A percentile compares a stretch with the other conserved stretches of the same genome.
These are phyloP conservation scores for Eueremaeus valkanovi DNA, from an alignment of 2,888 invertebrate genomes.

Conservation along the genomic window DNA sequence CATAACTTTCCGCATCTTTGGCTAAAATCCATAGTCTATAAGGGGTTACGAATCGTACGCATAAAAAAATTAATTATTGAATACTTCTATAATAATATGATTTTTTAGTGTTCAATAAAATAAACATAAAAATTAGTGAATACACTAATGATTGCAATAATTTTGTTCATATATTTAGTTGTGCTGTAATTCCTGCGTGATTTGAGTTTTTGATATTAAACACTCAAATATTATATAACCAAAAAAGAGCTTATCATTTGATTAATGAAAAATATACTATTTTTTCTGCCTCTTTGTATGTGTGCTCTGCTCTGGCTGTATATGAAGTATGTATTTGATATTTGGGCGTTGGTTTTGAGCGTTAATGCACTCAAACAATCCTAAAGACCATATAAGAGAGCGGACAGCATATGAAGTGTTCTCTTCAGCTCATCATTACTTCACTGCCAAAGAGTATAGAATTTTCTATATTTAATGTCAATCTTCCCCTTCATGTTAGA, in stretches of 20 bases:
- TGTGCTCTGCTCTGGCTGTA: neutral
- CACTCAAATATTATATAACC: neutral
- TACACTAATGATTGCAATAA: neutral
- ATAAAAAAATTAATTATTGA: constrained; percentile 1
- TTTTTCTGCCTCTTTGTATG: neutral
- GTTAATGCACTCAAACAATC: neutral
- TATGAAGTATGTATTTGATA: neutral
- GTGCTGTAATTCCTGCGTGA: neutral
- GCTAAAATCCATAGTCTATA: too few relatives aligned
- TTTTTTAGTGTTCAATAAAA: neutral
- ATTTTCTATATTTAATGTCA: too few relatives aligned
- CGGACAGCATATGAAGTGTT: too few relatives aligned
- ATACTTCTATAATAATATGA: neutral
- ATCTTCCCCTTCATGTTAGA: too few relatives aligned
- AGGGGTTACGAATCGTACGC: too few relatives aligned
- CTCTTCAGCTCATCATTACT: too few relatives aligned
- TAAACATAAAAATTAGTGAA: neutral
- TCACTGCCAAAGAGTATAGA: too few relatives aligned
- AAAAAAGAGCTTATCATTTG: constrained; percentile 9
- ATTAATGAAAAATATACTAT: constrained; percentile 7
- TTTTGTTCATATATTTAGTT: neutral
- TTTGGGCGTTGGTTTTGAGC: constrained; percentile 19
- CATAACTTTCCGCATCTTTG: too few relatives aligned
- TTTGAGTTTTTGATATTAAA: neutral
- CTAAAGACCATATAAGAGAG: neutral